phyloP scores from a whole-genome alignment of 2,888 invertebrate genomes.

The Mesodorylaimus sp. region DNA sequence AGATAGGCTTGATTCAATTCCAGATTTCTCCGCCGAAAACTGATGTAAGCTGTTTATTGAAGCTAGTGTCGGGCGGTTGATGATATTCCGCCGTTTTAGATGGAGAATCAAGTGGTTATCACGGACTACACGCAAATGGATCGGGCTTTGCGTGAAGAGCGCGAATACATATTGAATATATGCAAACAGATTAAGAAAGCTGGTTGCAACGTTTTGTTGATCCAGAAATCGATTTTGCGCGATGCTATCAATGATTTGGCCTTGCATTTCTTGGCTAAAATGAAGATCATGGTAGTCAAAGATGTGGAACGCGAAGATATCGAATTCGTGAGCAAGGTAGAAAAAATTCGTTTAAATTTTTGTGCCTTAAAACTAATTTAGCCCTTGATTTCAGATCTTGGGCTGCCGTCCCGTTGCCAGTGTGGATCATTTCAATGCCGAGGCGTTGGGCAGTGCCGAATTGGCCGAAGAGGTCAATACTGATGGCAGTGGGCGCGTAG shows the following conservation, averaged over 20 bases:
- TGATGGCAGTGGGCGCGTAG: constrained; percentile 55
- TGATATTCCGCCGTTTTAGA: constrained; percentile 39
- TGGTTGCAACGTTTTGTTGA: constrained; percentile 88
- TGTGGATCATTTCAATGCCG: constrained; percentile 85
- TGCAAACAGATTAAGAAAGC: constrained; percentile 96
- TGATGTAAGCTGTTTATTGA: constrained; percentile 47
- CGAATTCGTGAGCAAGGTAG: constrained; percentile 75
- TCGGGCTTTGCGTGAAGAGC: constrained; percentile 85
- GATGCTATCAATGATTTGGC: constrained; percentile 94
- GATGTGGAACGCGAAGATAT: constrained; percentile 96
- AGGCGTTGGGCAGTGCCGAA: constrained; percentile 75
- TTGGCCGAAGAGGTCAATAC: constrained; percentile 79
- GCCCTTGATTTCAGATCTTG: constrained; percentile 46
- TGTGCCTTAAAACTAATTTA: no score
- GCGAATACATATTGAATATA: constrained; percentile 89
- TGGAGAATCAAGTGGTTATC: constrained; percentile 78
- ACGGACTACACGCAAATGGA: constrained; percentile 99
- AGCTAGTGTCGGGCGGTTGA: not conserved
- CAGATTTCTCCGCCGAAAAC: constrained; percentile 99
- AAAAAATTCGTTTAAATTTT: constrained; percentile 17
- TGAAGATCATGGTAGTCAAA: constrained; percentile 93
- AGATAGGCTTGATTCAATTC: constrained; percentile 95
- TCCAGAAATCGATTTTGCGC: constrained; percentile 59
- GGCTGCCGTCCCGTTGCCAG: constrained; percentile 90
- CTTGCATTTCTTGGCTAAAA: constrained; percentile 90